These are phyloP conservation scores for Tipula vernalis DNA, from an alignment of 2,888 invertebrate genomes.

Conservation along the genomic window DNA sequence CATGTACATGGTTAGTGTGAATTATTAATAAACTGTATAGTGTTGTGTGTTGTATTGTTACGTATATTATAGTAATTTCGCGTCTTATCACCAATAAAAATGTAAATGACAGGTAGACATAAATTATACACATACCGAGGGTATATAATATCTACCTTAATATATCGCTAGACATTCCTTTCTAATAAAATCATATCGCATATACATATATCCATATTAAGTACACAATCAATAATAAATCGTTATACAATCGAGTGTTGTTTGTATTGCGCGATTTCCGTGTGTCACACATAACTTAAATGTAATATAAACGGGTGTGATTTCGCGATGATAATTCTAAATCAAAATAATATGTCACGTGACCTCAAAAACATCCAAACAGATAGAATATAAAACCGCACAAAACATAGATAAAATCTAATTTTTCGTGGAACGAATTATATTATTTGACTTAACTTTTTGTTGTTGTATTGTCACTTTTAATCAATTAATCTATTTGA, in stretches of 20 bases:
- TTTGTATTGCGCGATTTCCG: neutral
- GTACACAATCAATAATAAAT: neutral
- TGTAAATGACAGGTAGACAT: neutral
- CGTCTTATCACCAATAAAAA: neutral
- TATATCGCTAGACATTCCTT: neutral
- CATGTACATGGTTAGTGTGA: neutral
- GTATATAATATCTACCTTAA: neutral
- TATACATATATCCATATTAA: neutral
- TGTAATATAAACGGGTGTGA: neutral
- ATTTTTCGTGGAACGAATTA: neutral
- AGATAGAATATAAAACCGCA: neutral
- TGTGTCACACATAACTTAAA: neutral
- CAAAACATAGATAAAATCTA: neutral
- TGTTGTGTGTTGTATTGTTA: neutral
- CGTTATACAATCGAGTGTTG: neutral
- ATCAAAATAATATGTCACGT: neutral
- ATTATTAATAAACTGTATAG: neutral
- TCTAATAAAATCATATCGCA: neutral
- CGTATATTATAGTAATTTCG: neutral
- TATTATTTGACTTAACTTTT: neutral
- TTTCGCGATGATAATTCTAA: neutral
- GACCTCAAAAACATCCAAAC: neutral
- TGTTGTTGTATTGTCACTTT: neutral
- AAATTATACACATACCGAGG: neutral
- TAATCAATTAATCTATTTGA: neutral